Base-by-base conservation (phyloP, 2,797 vertebrate species). In the Podargus strigoides region DNA sequence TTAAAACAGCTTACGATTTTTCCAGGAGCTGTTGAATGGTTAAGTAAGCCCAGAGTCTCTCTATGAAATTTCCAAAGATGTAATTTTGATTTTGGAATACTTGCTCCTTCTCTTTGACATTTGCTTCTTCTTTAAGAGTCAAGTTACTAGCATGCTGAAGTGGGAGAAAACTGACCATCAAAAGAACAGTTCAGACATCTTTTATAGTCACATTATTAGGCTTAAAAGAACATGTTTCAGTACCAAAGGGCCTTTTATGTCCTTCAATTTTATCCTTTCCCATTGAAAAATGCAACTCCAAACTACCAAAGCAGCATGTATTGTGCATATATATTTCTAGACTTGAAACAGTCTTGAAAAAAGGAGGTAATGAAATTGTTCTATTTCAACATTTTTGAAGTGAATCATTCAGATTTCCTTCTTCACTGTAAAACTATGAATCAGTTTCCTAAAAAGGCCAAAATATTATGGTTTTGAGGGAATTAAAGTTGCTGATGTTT, bases 31-130 rank as follows among this genome's bases (percentile, higher is more conserved):
- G 99, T 42, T 99, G 98, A 85, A 99, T 98, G 68, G 98, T 99
- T 93, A 99, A 96, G 86, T 99, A 99, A 7, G 99, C 99, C 99
- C 99, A 99, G 36, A 99, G 95, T 74, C 98, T 98, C 96, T 99
- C 99, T 49, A 98, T 98, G 97, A 98, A 99, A 86, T 98, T 98
- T 77, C 98, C 98, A 96, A 99, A 99, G 94, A 99, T 98, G 92
- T 99, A 99, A 62, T 96, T 96, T 60, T 98, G 97, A 17, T 98
- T 96, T 67, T 95, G 97, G 91, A 99, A 99, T 22, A 97, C 86
- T 39, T 96, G 88, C 32, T 97, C 97, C 96, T 98, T 97, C 82
- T 98, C 95, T 20, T 92, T 42, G 39, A 97, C 46, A 3, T 77
- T 90, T 58, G 97, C 96, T 72, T 97, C 94, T 53, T 95, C 97